Evolutionary conservation across 2,888 invertebrate genomes (phyloP), one percentile per base, ranked within the genome.

Genomic region (Rapana venosa): DNA sequence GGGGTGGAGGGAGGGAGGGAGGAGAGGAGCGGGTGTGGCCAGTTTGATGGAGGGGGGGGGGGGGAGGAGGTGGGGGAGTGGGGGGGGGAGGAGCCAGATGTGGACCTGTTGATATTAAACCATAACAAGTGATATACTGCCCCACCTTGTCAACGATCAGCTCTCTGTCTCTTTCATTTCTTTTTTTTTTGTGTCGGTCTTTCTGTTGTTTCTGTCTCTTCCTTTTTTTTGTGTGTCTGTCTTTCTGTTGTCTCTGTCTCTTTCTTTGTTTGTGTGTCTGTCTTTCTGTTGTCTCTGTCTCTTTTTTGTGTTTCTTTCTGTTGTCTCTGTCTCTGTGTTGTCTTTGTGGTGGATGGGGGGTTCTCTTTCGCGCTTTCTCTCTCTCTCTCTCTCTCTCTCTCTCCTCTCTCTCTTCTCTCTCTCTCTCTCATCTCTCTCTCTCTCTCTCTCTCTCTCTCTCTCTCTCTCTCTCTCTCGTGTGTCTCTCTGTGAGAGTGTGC

Each of bases 351-450:
- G n/a, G n/a, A n/a, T n/a, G n/a, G n/a, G n/a, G n/a, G n/a, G n/a
- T n/a, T n/a, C 77, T 77, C 77, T 77, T 32, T 77, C 77, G n/a
- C 77, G 2, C 77, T 77, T 32, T 30, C 30, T 30, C 77, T 8
- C 30, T 30, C 77, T 77, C 77, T 30, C 77, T 77, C 77, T 77
- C 77, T 77, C 77, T 77, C 77, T 77, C 77, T 77, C 77, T 77
- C 77, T 77, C 77, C 30, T 30, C 30, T 30, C 20, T 17, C 11
- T 17, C 32, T 66, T 22, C 30, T 74, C n/a, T 74, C n/a, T 26
- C n/a, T n/a, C n/a, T 74, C 26, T 74, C 74, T 13, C 8, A 13
- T 61, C 20, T 61, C 1, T 61, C 61, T 61, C 6, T 61, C 22
- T 20, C 6, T 61, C 61, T 61, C 61, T 15, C 15, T 61, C 61